Evolutionary conservation across 92 coral and sea anemone species (phyloP).

Genomic region (Heliopora coerulea): DNA sequence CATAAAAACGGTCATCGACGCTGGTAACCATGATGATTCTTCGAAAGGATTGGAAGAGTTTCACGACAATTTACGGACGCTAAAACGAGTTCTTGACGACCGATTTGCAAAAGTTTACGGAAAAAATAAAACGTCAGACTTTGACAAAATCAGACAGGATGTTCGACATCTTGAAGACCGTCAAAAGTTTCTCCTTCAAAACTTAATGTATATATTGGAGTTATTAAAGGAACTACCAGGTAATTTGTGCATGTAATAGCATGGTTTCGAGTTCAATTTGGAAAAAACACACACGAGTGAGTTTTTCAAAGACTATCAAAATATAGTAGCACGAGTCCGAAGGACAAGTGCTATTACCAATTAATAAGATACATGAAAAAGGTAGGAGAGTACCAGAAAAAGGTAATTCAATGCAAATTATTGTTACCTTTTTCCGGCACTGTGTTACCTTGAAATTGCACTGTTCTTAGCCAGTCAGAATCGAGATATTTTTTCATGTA

Average conservation of each 20-base stretch:
- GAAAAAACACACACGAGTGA: too few species aligned
- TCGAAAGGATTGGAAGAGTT: conserved; percentile 22
- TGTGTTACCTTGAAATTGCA: too few species aligned
- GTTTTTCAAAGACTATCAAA: too few species aligned
- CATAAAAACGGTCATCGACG: background rate
- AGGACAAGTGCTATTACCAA: too few species aligned
- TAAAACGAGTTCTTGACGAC: conserved; percentile 26
- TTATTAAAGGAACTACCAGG: conserved; percentile 5
- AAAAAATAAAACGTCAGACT: conserved; percentile 32
- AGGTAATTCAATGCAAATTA: too few species aligned
- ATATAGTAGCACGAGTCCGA: too few species aligned
- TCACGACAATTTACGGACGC: background rate
- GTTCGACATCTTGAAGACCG: background rate
- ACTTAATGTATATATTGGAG: conserved; percentile 8
- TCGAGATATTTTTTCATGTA: too few species aligned
- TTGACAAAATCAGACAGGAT: conserved; percentile 11
- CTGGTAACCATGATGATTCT: conserved; percentile 58
- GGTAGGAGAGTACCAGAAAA: too few species aligned
- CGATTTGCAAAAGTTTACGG: conserved; percentile 39
- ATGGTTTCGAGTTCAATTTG: too few species aligned
- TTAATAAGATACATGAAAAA: too few species aligned
- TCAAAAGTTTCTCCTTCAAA: background rate
- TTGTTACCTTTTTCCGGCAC: too few species aligned
- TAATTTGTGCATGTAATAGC: background rate
- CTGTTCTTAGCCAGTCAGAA: too few species aligned